Percentiles rank a stretch among this genome's conserved stretches.
phyloP scores from a whole-genome alignment of 1,140 invertebrate species.

The Sycobia sp. region DNA sequence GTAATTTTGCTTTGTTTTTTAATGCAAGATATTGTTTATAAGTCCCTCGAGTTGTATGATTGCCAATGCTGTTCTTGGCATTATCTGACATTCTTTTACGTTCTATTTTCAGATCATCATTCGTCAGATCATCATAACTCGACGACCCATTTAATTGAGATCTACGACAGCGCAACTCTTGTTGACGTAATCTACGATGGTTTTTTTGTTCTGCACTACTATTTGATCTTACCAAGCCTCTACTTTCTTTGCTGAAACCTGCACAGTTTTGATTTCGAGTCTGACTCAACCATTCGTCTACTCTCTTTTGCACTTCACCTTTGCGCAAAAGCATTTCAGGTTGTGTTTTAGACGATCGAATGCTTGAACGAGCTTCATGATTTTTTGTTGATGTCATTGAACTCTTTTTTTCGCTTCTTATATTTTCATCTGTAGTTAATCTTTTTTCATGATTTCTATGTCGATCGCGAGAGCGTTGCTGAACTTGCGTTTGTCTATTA shows the following conservation, averaged over 20 bases:
- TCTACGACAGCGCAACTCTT: slow-evolving; percentile 39
- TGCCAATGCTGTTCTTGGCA: slow-evolving; percentile 39
- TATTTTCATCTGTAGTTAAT: slow-evolving; percentile 5
- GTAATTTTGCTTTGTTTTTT: slow-evolving; percentile 29
- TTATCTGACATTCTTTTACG: not conserved
- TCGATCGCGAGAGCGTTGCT: slow-evolving; percentile 47
- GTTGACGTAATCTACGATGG: slow-evolving; percentile 36
- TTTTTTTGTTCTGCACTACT: slow-evolving; percentile 48
- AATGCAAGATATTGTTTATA: slow-evolving; percentile 47
- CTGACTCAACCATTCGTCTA: slow-evolving; percentile 51
- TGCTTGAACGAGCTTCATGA: slow-evolving; percentile 3
- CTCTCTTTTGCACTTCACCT: slow-evolving; percentile 50
- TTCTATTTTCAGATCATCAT: slow-evolving; percentile 1
- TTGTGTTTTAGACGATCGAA: slow-evolving; percentile 8
- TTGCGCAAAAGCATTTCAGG: slow-evolving; percentile 44
- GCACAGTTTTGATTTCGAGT: slow-evolving; percentile 46
- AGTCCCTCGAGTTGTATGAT: slow-evolving; percentile 39
- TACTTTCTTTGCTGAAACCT: slow-evolving; percentile 27
- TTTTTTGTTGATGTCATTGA: not conserved
- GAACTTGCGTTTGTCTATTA: slow-evolving; percentile 47
- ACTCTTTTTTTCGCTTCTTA: slow-evolving; percentile 10
- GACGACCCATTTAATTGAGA: slow-evolving; percentile 42
- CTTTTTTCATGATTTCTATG: slow-evolving; percentile 35
- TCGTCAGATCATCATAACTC: slow-evolving; percentile 48
- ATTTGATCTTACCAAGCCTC: slow-evolving; percentile 45